Base-by-base conservation (phyloP, 2,888 invertebrate species). In the Chalcosyrphus nemorum region DNA sequence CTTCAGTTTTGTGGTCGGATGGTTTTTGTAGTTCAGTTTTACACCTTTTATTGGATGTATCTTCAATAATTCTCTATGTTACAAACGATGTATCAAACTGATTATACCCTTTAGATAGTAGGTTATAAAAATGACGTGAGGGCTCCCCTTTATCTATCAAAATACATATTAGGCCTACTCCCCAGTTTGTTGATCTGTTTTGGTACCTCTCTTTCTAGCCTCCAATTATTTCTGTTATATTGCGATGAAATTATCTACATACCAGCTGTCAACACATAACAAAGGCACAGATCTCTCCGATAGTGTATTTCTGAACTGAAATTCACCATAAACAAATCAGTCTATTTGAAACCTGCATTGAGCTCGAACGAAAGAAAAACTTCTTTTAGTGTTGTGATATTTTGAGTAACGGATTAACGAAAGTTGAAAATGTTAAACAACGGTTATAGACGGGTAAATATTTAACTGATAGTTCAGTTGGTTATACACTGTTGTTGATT, bases 381-480 rank as follows among this genome's bases (percentile, higher is more conserved):
- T 7, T 13, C 1, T 2, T 43, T 24, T 27, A 2, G 11, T 24
- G 0, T 50, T 50, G 21, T 50, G 5, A 32, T 54, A 2, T 43
- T 29, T 21, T 45, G 0, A 11, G 19, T 35, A 7, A 35, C 5
- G 21, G 45, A n/a, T n/a, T 50, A 19, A 32, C 27, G 0, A 11
- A 13, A 11, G 17, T 17, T n/a, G 1, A 17, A 38, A 57, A 75
- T 75, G 75, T 59, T 56, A 1, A 29, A 50, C 50, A 66, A 57
- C 41, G 57, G 50, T 63, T 63, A 15, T 32, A 63, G 7, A 32
- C 29, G 43, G 74, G 74, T 74, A 63, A 74, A 17, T 74, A 54
- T 61, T 50, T 41, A 21, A 11, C 11, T 24, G 32, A 15, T 38
- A 24, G 2, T 43, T 32, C 45, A 24, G 35, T 59, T 50, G 11